A percentile compares a stretch with the other conserved stretches of the same genome.
Conservation (phyloP, 2,113 vertebrate genomes). For the Echinops telfairi region DNA sequence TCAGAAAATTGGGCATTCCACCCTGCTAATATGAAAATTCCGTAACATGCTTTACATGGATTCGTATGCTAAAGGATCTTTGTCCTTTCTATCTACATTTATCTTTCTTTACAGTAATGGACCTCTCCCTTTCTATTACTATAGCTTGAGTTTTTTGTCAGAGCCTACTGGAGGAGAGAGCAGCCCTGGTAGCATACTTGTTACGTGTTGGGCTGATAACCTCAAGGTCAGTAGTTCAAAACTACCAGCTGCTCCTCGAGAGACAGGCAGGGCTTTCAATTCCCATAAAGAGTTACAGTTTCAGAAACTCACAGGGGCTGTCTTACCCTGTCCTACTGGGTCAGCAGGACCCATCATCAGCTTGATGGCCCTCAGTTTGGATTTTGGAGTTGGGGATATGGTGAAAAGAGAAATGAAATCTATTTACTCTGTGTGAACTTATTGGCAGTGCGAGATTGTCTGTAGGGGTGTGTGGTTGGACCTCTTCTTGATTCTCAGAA, state of each 20-base stretch:
- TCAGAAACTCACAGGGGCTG: too few species aligned
- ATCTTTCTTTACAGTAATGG: conserved; percentile 39
- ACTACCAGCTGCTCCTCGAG: too few species aligned
- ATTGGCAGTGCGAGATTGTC: neutral
- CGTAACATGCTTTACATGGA: neutral
- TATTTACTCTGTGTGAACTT: neutral
- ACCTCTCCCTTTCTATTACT: conserved; percentile 8
- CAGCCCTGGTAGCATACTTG: too few species aligned
- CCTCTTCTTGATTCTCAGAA: neutral
- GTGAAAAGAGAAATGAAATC: conserved; percentile 3
- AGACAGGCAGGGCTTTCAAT: too few species aligned
- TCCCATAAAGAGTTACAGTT: too few species aligned
- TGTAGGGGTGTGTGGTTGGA: neutral
- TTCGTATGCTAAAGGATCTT: neutral
- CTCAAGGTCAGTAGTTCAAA: too few species aligned
- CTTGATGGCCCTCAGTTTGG: too few species aligned
- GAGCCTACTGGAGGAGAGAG: neutral
- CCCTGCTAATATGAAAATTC: neutral
- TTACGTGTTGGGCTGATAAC: too few species aligned
- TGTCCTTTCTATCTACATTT: neutral
- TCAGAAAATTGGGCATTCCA: neutral
- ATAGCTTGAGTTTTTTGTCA: conserved; percentile 53
- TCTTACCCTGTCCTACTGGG: too few species aligned
- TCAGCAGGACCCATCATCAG: too few species aligned
- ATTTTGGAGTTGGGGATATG: neutral